Conservation (phyloP, 2,113 vertebrate genomes). For the Bolborhynchus lineola region DNA sequence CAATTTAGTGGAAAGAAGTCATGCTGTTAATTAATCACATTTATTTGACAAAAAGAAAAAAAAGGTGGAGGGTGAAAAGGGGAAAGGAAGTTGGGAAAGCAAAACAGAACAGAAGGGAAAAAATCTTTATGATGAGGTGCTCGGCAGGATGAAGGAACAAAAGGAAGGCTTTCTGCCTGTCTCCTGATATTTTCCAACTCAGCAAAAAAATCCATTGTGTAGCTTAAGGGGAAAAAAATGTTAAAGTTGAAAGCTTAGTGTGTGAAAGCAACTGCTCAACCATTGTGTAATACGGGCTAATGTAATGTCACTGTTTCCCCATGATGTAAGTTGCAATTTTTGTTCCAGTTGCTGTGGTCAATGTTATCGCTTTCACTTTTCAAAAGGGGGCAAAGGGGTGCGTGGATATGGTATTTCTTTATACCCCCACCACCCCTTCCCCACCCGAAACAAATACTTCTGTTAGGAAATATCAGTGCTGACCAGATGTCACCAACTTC, state of each 20-base stretch:
- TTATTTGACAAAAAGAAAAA: slow-evolving; percentile 1
- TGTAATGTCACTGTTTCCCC: slow-evolving; percentile 50
- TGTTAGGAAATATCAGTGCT: slow-evolving; percentile 59
- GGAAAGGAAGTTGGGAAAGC: slow-evolving; percentile 30
- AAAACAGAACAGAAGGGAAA: slow-evolving; percentile 34
- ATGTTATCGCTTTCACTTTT: slow-evolving; percentile 56
- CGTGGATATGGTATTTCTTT: slow-evolving; percentile 18
- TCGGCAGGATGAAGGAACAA: slow-evolving; percentile 76
- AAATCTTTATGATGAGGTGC: slow-evolving; percentile 74
- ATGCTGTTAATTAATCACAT: slow-evolving; percentile 33
- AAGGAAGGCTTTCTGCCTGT: slow-evolving; percentile 77
- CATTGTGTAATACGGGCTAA: slow-evolving; percentile 69
- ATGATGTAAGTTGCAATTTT: slow-evolving; percentile 31
- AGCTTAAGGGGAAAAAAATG: slow-evolving; percentile 63
- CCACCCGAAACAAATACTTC: slow-evolving; percentile 37
- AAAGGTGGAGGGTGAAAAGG: background rate
- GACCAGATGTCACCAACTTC: slow-evolving; percentile 68
- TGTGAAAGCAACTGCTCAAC: slow-evolving; percentile 76
- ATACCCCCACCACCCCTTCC: background rate
- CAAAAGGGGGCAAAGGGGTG: slow-evolving; percentile 20
- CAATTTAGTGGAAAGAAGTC: background rate
- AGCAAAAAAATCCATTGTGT: slow-evolving; percentile 78
- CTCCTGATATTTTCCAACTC: slow-evolving; percentile 80
- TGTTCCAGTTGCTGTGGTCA: slow-evolving; percentile 47
- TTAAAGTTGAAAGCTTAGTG: slow-evolving; percentile 76